Conservation (phyloP, 2,888 invertebrate species). For the Willowsia nigromaculata region DNA sequence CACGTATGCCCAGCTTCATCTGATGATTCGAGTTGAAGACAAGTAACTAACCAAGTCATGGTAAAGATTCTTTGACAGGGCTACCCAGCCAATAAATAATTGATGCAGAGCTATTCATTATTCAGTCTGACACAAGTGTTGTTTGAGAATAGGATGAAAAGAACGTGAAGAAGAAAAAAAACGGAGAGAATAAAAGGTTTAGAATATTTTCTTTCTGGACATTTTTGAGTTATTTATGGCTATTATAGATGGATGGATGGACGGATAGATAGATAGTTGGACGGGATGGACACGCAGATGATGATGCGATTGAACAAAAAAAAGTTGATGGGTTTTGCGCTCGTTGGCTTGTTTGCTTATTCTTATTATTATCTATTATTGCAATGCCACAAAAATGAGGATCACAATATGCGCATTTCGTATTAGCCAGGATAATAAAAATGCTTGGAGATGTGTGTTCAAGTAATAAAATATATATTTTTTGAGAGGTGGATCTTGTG, state of each 20-base stretch:
- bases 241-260: slow-evolving; percentile 64
- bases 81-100: slow-evolving; percentile 69
- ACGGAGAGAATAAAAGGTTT: slow-evolving; percentile 27
- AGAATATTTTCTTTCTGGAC: slow-evolving; percentile 60
- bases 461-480: slow-evolving; percentile 22
- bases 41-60: slow-evolving; percentile 10
- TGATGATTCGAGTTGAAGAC: slow-evolving; percentile 21
- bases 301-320: slow-evolving; percentile 16
- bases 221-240: slow-evolving; percentile 72
- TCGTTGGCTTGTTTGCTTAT: slow-evolving; percentile 46
- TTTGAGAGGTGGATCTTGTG: slow-evolving; percentile 7
- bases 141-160: slow-evolving; percentile 35
- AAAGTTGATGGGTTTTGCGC: slow-evolving; percentile 26
- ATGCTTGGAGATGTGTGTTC: background rate
- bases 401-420: slow-evolving; percentile 38
- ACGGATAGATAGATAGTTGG: slow-evolving; percentile 49
- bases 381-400: slow-evolving; percentile 25
- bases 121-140: slow-evolving; percentile 66
- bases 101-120: slow-evolving; percentile 69
- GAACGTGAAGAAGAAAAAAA: slow-evolving; percentile 3
- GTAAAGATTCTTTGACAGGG: slow-evolving; percentile 57
- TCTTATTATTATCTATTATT: slow-evolving; percentile 47
- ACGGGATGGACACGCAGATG: slow-evolving; percentile 39
- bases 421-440: slow-evolving; percentile 22
- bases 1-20: background rate